Conservation (phyloP, 2,888 invertebrate species). For the Drosophila macrothrix region DNA sequence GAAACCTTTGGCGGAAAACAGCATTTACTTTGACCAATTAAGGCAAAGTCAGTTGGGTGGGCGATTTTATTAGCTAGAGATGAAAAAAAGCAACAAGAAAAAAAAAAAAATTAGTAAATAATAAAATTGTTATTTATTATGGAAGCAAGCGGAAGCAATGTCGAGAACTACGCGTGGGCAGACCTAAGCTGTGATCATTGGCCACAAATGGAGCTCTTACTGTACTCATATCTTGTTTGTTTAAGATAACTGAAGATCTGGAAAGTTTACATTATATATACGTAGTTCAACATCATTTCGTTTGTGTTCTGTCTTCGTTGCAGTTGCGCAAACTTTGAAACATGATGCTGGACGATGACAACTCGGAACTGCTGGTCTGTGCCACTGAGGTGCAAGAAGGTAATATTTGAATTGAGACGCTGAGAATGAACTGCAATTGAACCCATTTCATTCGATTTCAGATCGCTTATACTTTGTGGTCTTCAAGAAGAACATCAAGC, state of each 20-base stretch:
- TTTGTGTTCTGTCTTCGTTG: constrained; percentile 8
- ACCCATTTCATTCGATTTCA: constrained; percentile 85
- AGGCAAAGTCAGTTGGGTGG: constrained; percentile 67
- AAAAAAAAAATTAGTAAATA: constrained; percentile 24
- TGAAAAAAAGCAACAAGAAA: constrained; percentile 22
- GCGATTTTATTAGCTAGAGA: constrained; percentile 52
- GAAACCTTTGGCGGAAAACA: constrained; percentile 67
- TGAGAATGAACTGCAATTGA: constrained; percentile 1
- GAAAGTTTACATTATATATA: constrained; percentile 9
- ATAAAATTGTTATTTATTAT: constrained; percentile 40
- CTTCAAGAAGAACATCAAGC: constrained; percentile 90
- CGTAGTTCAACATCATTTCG: constrained; percentile 3
- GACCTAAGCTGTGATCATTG: constrained; percentile 11
- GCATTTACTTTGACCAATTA: constrained; percentile 68
- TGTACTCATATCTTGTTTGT: constrained; percentile 33
- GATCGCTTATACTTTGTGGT: constrained; percentile 97
- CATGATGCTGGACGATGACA: constrained; percentile 84
- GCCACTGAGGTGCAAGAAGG: constrained; percentile 84
- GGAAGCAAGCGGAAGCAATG: constrained; percentile 51
- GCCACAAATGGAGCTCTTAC: constrained; percentile 23
- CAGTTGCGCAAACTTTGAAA: constrained; percentile 31
- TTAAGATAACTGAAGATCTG: constrained; percentile 15
- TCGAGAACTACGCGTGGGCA: constrained; percentile 32
- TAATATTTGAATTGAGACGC: constrained; percentile 39
- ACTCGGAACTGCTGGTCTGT: constrained; percentile 84